phyloP scores from a whole-genome alignment of 2,797 vertebrate genomes.

The Poecilia gillii region DNA sequence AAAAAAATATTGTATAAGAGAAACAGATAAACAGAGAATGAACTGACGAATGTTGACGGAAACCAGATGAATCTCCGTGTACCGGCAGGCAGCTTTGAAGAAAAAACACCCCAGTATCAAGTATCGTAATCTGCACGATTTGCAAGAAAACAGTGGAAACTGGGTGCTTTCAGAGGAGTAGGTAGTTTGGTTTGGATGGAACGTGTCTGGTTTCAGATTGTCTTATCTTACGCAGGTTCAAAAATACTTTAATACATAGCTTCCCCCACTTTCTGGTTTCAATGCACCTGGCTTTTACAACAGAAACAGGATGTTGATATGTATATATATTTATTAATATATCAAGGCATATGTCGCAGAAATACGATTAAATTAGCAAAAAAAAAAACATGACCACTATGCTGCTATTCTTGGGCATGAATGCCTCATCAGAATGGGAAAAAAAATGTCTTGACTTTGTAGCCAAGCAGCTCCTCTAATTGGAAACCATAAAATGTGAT shows the following conservation, averaged over 20 bases:
- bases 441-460: background rate
- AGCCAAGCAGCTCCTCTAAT: background rate
- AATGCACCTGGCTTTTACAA: background rate
- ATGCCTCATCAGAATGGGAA: background rate
- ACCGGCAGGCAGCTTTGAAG: background rate
- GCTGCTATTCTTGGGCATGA: background rate
- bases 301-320: background rate
- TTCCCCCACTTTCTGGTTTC: background rate
- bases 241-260: background rate
- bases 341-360: background rate
- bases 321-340: background rate
- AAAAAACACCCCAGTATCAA: background rate
- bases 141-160: slow-evolving; percentile 30
- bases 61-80: background rate
- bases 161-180: slow-evolving; percentile 4
- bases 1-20: background rate
- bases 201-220: background rate
- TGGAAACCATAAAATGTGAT: too few relatives aligned
- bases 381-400: too few relatives aligned
- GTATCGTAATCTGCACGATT: background rate
- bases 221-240: background rate
- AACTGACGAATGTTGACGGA: slow-evolving; percentile 8
- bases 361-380: background rate
- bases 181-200: background rate
- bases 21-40: background rate